These are phyloP conservation scores for Microcebus tavaratra DNA, from an alignment of 2,113 vertebrate species.

Conservation along the genomic window DNA sequence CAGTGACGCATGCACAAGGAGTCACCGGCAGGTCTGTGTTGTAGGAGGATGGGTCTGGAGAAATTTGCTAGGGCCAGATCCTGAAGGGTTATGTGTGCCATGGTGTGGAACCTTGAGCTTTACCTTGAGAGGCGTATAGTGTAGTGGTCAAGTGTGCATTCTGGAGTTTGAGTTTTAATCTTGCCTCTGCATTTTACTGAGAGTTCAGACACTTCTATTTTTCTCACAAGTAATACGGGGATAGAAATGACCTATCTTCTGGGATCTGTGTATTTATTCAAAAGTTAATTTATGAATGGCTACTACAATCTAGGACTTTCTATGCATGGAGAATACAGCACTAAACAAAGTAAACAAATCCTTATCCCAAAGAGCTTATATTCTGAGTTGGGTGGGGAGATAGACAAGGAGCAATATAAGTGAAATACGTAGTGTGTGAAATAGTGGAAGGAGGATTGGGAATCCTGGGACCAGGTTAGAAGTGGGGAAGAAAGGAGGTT, in stretches of 20 bases:
- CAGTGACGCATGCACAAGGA: fast-evolving
- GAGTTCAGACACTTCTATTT: not conserved
- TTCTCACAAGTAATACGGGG: not conserved
- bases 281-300: not conserved
- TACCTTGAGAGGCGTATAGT: not conserved
- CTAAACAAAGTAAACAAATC: not conserved
- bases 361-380: not conserved
- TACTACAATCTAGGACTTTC: not conserved
- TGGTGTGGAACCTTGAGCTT: not conserved
- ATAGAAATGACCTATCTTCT: not conserved
- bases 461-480: not conserved
- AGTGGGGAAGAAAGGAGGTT: not conserved
- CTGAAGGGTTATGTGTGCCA: not conserved
- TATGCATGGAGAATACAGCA: not conserved
- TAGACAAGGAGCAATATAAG: not conserved
- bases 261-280: not conserved
- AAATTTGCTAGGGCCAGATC: not conserved
- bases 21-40: not conserved
- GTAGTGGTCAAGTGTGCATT: not conserved
- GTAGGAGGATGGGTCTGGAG: not conserved
- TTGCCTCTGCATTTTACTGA: not conserved
- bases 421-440: not conserved
- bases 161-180: not conserved
- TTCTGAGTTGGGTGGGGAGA: not conserved
- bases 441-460: not conserved